Evolutionary conservation across 2,113 vertebrate genomes (phyloP).

Genomic region (Sardina pilchardus): DNA sequence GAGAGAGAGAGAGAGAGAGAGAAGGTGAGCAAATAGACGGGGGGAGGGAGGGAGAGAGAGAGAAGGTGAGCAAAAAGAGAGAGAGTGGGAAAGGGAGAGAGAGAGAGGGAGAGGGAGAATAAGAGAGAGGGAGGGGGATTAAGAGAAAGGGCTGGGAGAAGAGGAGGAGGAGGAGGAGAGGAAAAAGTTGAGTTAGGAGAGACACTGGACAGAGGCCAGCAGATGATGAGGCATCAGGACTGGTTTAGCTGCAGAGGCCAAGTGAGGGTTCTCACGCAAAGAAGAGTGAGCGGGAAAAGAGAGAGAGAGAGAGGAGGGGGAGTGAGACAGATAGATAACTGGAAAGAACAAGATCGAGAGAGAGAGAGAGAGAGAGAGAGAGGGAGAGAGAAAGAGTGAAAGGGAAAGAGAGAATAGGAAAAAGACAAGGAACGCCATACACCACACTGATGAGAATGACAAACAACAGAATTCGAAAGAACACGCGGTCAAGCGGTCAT

Average conservation of each 20-base stretch:
- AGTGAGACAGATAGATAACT: background rate
- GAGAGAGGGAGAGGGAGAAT: background rate
- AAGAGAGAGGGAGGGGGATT: background rate
- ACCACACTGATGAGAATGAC: background rate
- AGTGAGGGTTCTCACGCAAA: background rate
- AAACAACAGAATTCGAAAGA: background rate
- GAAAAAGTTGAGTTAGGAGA: background rate
- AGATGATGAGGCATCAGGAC: background rate
- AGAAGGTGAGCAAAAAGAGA: background rate
- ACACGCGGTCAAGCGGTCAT: background rate
- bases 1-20: background rate
- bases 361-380: background rate
- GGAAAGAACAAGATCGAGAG: background rate
- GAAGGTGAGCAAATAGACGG: background rate
- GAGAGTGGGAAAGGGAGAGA: background rate
- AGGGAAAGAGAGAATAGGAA: background rate
- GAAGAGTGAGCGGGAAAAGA: background rate
- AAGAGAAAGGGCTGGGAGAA: background rate
- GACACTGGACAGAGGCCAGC: background rate
- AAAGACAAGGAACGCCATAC: background rate
- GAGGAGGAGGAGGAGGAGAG: background rate
- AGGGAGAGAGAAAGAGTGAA: background rate
- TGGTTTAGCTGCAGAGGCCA: background rate
- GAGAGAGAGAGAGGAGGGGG: background rate
- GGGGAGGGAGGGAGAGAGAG: background rate